phyloP scores from a whole-genome alignment of 2,113 vertebrate species.

The Empidonax traillii region DNA sequence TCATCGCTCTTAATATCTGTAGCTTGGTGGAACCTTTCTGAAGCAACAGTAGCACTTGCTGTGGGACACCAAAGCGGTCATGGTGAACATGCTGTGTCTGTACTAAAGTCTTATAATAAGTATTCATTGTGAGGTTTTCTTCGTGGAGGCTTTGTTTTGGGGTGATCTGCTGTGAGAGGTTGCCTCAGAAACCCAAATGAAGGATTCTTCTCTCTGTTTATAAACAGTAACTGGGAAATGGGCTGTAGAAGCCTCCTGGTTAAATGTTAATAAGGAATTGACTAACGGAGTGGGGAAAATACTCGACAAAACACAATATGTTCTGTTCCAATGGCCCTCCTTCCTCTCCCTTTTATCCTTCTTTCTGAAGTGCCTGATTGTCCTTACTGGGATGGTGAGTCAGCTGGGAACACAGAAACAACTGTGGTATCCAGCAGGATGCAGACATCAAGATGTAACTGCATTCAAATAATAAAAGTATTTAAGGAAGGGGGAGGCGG shows the following conservation, averaged over 20 bases:
- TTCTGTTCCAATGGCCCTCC: background rate
- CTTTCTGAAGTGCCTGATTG: background rate
- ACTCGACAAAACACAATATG: background rate
- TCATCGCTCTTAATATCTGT: background rate
- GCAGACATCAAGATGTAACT: background rate
- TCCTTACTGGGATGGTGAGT: background rate
- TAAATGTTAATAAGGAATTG: background rate
- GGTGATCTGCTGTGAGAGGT: no score
- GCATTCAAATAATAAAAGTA: background rate
- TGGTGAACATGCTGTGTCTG: accelerated
- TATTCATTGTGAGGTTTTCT: background rate
- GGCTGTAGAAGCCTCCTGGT: background rate
- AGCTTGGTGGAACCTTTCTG: background rate
- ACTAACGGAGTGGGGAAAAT: background rate
- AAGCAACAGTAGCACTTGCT: accelerated
- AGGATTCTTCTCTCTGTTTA: background rate
- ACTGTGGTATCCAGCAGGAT: background rate
- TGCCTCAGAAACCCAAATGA: background rate
- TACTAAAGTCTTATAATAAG: background rate
- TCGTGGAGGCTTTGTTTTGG: background rate
- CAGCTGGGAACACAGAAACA: background rate
- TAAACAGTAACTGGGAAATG: background rate
- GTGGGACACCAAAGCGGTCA: accelerated
- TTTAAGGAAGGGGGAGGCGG: background rate
- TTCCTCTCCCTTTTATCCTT: background rate